Conservation (phyloP, 2,888 invertebrate genomes). For the Lithophane socia region DNA sequence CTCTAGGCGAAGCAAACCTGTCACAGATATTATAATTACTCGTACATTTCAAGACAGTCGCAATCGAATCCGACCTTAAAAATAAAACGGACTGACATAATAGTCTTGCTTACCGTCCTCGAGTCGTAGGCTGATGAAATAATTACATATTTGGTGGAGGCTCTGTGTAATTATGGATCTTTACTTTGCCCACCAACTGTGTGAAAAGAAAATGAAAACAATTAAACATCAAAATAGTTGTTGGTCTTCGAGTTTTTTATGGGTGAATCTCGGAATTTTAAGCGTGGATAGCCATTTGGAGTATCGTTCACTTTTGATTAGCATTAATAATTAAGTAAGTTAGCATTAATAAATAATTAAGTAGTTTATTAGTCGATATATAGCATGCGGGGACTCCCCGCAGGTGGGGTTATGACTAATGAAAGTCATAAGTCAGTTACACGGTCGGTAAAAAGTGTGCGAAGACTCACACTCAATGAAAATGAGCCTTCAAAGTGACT, state of each 20-base stretch:
- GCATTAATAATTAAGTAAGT: no score
- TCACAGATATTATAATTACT: conserved; percentile 77
- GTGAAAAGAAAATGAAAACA: conserved; percentile 83
- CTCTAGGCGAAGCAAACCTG: conserved; percentile 74
- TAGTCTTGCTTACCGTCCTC: conserved; percentile 67
- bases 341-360: no score
- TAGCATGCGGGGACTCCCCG: no score
- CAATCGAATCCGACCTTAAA: conserved; percentile 65
- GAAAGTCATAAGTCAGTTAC: no score
- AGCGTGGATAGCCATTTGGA: conserved; percentile 40
- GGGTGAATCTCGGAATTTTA: conserved; percentile 39
- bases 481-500: no score
- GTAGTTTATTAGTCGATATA: no score
- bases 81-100: conserved; percentile 62
- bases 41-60: conserved; percentile 57
- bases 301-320: neutral
- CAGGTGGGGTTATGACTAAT: no score
- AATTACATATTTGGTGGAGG: conserved; percentile 74
- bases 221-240: conserved; percentile 72
- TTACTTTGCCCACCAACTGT: conserved; percentile 78
- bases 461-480: no score
- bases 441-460: no score
- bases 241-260: conserved; percentile 42
- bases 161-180: conserved; percentile 78
- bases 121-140: conserved; percentile 72